phyloP scores from a whole-genome alignment of 1,140 invertebrate genomes.

The Ooceraea biroi region DNA sequence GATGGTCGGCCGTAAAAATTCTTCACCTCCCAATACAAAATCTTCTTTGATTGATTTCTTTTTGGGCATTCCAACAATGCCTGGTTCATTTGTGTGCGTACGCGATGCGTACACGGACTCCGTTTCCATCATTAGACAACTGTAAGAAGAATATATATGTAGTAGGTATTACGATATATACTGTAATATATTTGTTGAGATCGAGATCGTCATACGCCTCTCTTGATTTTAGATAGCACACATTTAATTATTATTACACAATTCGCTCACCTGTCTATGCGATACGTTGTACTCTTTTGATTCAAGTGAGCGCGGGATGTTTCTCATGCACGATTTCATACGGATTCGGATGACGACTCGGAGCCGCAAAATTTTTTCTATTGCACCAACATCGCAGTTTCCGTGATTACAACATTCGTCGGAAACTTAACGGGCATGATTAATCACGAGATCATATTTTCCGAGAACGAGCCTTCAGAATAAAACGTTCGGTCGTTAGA shows the following conservation, averaged over 20 bases:
- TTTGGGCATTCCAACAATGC: conserved; percentile 2
- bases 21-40: not conserved
- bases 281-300: not conserved
- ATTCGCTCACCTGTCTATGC: not conserved
- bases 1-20: not conserved
- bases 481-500: no score
- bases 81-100: not conserved
- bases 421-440: not conserved
- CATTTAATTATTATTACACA: conserved; percentile 5
- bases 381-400: not conserved
- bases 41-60: conserved; percentile 11
- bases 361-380: not conserved
- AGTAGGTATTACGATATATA: conserved; percentile 30
- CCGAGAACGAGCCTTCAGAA: no score
- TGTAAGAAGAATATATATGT: conserved; percentile 24
- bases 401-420: not conserved
- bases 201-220: not conserved
- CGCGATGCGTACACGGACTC: not conserved
- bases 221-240: not conserved
- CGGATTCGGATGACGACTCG: not conserved
- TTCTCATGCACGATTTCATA: not conserved
- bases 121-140: conserved; percentile 32
- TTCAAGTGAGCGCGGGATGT: not conserved
- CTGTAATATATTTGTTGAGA: conserved; percentile 25
- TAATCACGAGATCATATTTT: not conserved